A percentile compares a stretch with the other conserved stretches of the same genome.
These are phyloP conservation scores for Clavelina lepadiformis DNA, from an alignment of 23 tunicate species.

Conservation along the genomic window DNA sequence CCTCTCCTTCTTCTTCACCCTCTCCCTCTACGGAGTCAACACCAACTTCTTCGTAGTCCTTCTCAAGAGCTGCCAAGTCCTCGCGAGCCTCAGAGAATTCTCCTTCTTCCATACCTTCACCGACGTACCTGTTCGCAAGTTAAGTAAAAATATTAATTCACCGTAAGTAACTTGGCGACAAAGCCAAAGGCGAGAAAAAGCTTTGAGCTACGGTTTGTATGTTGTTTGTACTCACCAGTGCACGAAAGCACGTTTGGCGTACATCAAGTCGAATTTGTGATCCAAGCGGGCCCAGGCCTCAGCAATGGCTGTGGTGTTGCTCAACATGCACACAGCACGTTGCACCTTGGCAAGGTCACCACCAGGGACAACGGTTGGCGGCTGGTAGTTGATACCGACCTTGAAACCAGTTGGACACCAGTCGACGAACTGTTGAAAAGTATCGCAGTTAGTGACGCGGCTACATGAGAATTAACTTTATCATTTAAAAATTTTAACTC, in stretches of 20 bases:
- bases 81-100: conserved; percentile 60
- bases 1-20: conserved; percentile 32
- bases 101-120: conserved; percentile 89
- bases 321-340: conserved; percentile 46
- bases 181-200: too few species aligned
- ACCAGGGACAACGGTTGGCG: conserved; percentile 54
- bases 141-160: too few species aligned
- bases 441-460: too few species aligned
- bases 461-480: too few species aligned
- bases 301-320: conserved; percentile 61
- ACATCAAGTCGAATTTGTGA: conserved; percentile 57
- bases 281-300: conserved; percentile 44
- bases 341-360: conserved; percentile 44
- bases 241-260: conserved; percentile 53
- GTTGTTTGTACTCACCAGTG: conserved; percentile 43
- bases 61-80: conserved; percentile 40
- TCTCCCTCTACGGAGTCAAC: conserved; percentile 35
- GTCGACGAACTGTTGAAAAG: conserved; percentile 25
- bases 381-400: conserved; percentile 36
- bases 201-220: too few species aligned
- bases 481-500: too few species aligned
- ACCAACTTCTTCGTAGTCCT: conserved; percentile 86
- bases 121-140: conserved; percentile 9
- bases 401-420: conserved; percentile 62
- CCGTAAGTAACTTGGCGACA: too few species aligned